These are phyloP conservation scores for Leptonema lineaticorne DNA, from an alignment of 1,140 invertebrate species.

Conservation along the genomic window DNA sequence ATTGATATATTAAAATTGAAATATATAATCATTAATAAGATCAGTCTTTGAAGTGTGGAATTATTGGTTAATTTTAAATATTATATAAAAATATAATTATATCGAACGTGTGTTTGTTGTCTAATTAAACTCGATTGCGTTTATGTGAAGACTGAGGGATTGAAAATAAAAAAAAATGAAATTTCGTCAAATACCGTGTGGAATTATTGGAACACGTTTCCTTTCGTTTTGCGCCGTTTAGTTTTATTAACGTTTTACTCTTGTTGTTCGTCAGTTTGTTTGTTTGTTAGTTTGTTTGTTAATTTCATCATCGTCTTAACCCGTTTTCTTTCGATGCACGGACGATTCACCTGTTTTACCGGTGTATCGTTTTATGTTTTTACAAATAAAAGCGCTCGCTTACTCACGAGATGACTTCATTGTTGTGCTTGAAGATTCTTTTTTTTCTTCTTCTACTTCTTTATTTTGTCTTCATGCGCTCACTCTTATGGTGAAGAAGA, in stretches of 20 bases:
- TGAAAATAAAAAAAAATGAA: neutral
- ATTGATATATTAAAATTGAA: no score
- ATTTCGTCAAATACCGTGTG: conserved; percentile 24
- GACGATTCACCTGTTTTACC: conserved; percentile 4
- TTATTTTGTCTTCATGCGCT: no score
- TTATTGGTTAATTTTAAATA: neutral
- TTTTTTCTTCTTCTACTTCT: no score
- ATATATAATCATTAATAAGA: no score
- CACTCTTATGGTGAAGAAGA: no score
- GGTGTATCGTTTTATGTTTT: conserved; percentile 18
- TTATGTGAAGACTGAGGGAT: no score
- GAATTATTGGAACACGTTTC: conserved; percentile 26
- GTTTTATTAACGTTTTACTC: neutral
- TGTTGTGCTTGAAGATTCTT: no score
- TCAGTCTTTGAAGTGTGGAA: neutral
- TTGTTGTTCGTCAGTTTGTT: neutral
- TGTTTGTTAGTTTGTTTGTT: conserved; percentile 9
- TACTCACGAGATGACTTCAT: neutral
- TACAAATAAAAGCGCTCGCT: neutral
- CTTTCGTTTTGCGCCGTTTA: conserved; percentile 7
- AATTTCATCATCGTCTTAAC: neutral
- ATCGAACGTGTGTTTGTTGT: conserved; percentile 8
- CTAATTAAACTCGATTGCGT: no score
- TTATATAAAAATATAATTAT: neutral
- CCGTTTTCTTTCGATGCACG: neutral